phyloP scores from a whole-genome alignment of 2,888 invertebrate species.

The Stomorhina lunata region DNA sequence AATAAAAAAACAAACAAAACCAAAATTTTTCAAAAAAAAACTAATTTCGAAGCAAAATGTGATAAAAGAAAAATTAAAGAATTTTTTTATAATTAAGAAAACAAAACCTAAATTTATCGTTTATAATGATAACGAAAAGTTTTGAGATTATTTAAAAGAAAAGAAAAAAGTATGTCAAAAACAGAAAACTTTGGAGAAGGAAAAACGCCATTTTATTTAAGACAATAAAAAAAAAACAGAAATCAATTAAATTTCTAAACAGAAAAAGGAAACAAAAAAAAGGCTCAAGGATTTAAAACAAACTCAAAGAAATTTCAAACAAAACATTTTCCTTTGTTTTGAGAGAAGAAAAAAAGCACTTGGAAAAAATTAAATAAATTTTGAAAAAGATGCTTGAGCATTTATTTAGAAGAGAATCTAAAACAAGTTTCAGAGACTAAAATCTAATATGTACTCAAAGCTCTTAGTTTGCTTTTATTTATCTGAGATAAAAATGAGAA shows the following conservation, averaged over 20 bases:
- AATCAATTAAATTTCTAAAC: slow-evolving; percentile 18
- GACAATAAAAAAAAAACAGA: neutral
- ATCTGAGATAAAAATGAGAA: neutral
- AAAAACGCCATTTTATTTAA: slow-evolving; percentile 66
- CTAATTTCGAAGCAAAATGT: slow-evolving; percentile 50
- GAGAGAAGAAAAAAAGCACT: neutral
- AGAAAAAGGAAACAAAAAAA: neutral
- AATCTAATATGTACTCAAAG: no score
- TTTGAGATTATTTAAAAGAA: neutral
- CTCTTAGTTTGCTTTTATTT: slow-evolving; percentile 13
- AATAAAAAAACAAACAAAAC: slow-evolving; percentile 21
- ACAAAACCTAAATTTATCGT: neutral
- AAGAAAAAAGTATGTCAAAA: slow-evolving; percentile 39
- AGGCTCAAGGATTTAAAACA: slow-evolving; percentile 29
- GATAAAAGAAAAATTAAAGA: slow-evolving; percentile 44
- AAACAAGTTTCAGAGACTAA: neutral
- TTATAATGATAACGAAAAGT: neutral
- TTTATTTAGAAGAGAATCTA: slow-evolving; percentile 18
- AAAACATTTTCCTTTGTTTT: neutral
- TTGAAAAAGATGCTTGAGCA: slow-evolving; percentile 59
- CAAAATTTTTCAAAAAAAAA: slow-evolving; percentile 15
- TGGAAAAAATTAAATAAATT: slow-evolving; percentile 42
- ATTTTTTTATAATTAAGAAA: slow-evolving; percentile 3
- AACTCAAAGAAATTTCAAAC: slow-evolving; percentile 21
- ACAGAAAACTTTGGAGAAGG: slow-evolving; percentile 11